Evolutionary conservation across 2,113 vertebrate species (phyloP).

Genomic region (Neotoma lepida): DNA sequence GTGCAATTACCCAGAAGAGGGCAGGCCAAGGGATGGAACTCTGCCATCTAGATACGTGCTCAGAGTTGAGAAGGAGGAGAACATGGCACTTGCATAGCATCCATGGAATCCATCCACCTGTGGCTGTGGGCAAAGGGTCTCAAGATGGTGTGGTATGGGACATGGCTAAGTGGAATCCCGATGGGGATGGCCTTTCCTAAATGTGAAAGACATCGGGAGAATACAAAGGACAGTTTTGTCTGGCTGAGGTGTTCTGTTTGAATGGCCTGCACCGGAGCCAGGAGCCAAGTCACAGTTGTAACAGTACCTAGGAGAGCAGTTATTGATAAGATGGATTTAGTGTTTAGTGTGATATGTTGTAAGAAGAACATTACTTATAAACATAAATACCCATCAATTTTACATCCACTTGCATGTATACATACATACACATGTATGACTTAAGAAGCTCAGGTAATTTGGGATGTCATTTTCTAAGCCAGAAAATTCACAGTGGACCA

Average conservation of each 20-base stretch:
- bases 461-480: not conserved
- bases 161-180: not conserved
- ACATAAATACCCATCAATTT: not conserved
- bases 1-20: not conserved
- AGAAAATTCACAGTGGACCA: not conserved
- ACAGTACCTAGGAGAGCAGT: not conserved
- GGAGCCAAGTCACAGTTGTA: not conserved
- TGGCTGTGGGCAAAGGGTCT: not conserved
- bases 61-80: not conserved
- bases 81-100: accelerated
- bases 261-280: not conserved
- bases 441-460: not conserved
- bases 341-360: slow-evolving; percentile 12
- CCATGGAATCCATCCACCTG: not conserved
- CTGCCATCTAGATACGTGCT: not conserved
- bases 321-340: not conserved
- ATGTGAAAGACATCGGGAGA: not conserved
- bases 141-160: not conserved
- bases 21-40: not conserved
- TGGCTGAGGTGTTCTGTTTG: not conserved
- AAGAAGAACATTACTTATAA: not conserved
- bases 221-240: not conserved
- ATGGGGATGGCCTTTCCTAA: not conserved
- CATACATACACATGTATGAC: not conserved
- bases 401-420: not conserved